Conservation (phyloP, 2,797 vertebrate species). For the Vultur gryphus region DNA sequence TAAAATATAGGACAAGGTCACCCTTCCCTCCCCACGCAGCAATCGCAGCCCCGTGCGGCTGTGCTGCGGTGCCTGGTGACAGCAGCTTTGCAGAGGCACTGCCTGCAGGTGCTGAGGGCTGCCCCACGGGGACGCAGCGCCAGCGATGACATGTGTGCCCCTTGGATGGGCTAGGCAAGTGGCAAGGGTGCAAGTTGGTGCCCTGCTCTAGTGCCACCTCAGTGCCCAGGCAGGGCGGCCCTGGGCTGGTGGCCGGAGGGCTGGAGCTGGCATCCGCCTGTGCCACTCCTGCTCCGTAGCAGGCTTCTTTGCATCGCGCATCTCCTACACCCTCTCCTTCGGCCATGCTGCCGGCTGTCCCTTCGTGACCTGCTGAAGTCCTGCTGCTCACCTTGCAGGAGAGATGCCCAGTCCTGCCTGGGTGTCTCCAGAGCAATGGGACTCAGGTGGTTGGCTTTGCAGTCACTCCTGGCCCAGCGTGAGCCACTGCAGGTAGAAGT, state of each 20-base stretch:
- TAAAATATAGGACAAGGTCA: slow-evolving; percentile 61
- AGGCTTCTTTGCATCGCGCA: rapidly evolving
- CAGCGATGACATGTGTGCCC: rapidly evolving
- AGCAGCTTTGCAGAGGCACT: background rate
- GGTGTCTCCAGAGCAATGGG: background rate
- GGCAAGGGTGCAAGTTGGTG: background rate
- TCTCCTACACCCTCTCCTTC: background rate
- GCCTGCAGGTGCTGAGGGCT: background rate
- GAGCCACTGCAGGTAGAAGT: background rate
- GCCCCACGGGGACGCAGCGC: rapidly evolving
- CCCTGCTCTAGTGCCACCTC: background rate
- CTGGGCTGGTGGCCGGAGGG: background rate
- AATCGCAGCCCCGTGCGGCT: background rate
- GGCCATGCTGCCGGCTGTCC: rapidly evolving
- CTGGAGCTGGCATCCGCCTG: background rate
- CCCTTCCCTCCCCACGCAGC: background rate
- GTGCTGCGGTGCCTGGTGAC: background rate
- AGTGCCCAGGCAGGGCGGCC: background rate
- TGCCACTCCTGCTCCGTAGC: background rate
- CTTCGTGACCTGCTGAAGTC: rapidly evolving
- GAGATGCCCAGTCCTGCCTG: background rate
- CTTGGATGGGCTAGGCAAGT: too few relatives aligned
- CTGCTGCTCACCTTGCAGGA: background rate
- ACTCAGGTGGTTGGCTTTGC: background rate
- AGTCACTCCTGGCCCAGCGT: background rate